A percentile compares a stretch with the other conserved stretches of the same genome.
These are phyloP conservation scores for Lamellibrachia luymesi DNA, from an alignment of 1,140 invertebrate species.

Conservation along the genomic window DNA sequence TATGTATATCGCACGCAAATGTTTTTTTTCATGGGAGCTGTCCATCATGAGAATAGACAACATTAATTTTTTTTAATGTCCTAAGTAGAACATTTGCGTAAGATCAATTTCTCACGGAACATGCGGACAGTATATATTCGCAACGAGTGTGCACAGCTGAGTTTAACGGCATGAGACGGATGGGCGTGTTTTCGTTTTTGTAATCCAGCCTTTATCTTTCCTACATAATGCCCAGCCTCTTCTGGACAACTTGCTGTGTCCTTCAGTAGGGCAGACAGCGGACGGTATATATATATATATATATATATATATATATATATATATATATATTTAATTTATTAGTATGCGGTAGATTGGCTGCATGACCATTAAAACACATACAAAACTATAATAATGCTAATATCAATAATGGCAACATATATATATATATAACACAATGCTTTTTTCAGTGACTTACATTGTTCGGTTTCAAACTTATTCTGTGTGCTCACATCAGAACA, in stretches of 20 bases:
- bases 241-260: not conserved
- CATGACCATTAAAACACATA: not conserved
- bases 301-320: too few relatives aligned
- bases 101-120: not conserved
- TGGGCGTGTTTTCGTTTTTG: not conserved
- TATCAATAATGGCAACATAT: not conserved
- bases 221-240: not conserved
- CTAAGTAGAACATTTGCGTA: too few relatives aligned
- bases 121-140: not conserved
- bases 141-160: not conserved
- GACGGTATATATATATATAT: not conserved
- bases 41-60: not conserved
- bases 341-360: too few relatives aligned
- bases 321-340: too few relatives aligned
- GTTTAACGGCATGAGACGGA: not conserved
- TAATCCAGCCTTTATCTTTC: not conserved
- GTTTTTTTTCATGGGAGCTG: not conserved
- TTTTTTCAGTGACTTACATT: not conserved
- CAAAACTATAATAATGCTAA: not conserved
- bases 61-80: not conserved
- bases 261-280: not conserved
- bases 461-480: not conserved
- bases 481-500: not conserved
- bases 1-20: not conserved
- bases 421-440: not conserved